Conservation (phyloP, 2,888 invertebrate species). For the Meiosimyza decipiens region DNA sequence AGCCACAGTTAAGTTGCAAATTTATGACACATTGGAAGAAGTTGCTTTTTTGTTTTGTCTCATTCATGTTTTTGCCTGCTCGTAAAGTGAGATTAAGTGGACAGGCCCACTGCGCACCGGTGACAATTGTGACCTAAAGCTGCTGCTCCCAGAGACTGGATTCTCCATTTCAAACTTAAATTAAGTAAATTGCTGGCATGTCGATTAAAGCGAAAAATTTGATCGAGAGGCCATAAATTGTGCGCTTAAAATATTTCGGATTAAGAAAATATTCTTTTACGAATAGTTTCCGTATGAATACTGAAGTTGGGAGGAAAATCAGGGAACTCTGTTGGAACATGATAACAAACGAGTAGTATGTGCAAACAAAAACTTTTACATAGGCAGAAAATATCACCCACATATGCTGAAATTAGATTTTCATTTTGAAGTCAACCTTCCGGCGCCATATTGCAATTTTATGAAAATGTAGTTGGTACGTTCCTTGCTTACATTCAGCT, state of each 20-base stretch:
- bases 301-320: background rate
- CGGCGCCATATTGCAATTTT: constrained; percentile 31
- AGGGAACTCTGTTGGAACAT: background rate
- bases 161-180: background rate
- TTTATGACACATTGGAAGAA: constrained; percentile 46
- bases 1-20: constrained; percentile 50
- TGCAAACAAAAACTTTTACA: background rate
- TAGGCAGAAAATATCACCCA: background rate
- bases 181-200: constrained; percentile 40
- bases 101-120: constrained; percentile 49
- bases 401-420: background rate
- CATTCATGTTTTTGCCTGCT: constrained; percentile 35
- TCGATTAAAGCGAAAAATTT: constrained; percentile 45
- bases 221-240: constrained; percentile 41
- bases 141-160: constrained; percentile 33
- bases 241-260: background rate
- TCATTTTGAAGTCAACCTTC: constrained; percentile 17
- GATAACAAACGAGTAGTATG: background rate
- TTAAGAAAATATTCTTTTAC: background rate
- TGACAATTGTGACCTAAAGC: constrained; percentile 49
- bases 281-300: background rate
- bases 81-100: constrained; percentile 64
- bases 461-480: constrained; percentile 13
- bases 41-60: background rate
- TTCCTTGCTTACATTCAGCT: background rate